Conservation (phyloP, 2,797 vertebrate genomes). For the Typhlichthys eigenmanni region DNA sequence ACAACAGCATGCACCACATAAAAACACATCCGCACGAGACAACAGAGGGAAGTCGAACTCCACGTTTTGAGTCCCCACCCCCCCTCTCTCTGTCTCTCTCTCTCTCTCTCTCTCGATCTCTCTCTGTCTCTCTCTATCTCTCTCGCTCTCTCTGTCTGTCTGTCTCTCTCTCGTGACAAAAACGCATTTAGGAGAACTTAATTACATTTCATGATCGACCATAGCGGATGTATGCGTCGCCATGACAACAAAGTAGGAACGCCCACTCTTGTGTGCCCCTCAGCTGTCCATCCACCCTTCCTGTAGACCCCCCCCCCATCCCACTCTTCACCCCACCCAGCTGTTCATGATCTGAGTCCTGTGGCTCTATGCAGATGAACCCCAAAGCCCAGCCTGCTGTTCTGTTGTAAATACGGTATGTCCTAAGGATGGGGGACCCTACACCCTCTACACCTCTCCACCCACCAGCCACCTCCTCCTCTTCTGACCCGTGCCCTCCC, state of each 20-base stretch:
- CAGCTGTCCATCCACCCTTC: too few relatives aligned
- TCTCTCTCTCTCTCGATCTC: background rate
- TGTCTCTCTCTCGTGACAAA: background rate
- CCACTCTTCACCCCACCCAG: conserved; percentile 6
- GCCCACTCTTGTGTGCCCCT: conserved; percentile 26
- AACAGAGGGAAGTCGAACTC: conserved; percentile 24
- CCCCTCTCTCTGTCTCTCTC: background rate
- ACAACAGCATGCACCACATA: conserved; percentile 23
- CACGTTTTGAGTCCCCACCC: background rate
- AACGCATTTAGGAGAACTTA: conserved; percentile 25
- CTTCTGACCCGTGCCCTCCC: conserved; percentile 10
- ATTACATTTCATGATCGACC: conserved; percentile 49
- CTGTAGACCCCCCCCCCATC: background rate
- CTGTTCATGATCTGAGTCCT: conserved; percentile 71
- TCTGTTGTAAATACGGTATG: conserved; percentile 77
- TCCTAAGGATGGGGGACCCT: conserved; percentile 58
- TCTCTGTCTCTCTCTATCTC: conserved; percentile 9
- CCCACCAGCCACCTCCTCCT: background rate
- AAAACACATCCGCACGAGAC: conserved; percentile 17
- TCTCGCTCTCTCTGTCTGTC: background rate
- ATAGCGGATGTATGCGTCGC: conserved; percentile 40
- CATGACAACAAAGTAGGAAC: conserved; percentile 12
- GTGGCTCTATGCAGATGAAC: conserved; percentile 81
- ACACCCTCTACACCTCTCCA: conserved; percentile 23
- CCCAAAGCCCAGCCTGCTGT: conserved; percentile 54